A percentile compares a stretch with the other conserved stretches of the same genome.
Conservation (phyloP, 2,888 invertebrate species). For the Ferrisia virgata region DNA sequence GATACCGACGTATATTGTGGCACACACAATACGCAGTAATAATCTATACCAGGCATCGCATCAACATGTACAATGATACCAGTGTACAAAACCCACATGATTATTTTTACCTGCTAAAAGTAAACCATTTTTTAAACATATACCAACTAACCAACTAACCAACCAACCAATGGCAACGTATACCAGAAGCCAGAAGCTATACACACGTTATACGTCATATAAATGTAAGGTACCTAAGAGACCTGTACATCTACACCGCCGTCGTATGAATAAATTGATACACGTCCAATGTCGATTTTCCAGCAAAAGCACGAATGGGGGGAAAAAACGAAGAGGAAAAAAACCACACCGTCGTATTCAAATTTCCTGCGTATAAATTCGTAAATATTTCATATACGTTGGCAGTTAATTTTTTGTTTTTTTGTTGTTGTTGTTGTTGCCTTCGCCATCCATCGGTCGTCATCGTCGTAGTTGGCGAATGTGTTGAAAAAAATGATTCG, state of each 20-base stretch:
- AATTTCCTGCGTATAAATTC: constrained; percentile 5
- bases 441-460: too few relatives aligned
- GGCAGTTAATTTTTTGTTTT: constrained; percentile 16
- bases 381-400: constrained; percentile 4
- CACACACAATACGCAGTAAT: background rate
- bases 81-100: background rate
- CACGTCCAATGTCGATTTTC: background rate
- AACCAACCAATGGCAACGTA: too few relatives aligned
- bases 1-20: background rate
- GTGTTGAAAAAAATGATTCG: constrained; percentile 28
- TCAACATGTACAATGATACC: background rate
- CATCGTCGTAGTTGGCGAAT: background rate
- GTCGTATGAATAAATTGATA: background rate
- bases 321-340: background rate
- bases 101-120: background rate
- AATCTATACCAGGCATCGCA: background rate
- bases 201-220: too few relatives aligned
- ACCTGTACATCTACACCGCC: background rate
- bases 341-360: constrained; percentile 4
- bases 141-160: too few relatives aligned
- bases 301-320: background rate
- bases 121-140: background rate
- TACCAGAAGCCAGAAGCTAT: too few relatives aligned
- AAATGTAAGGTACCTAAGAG: background rate
- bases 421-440: too few relatives aligned